Percentiles rank a stretch among this genome's conserved stretches.
phyloP scores from a whole-genome alignment of 2,888 invertebrate species.

The Chromoteleia sp. region DNA sequence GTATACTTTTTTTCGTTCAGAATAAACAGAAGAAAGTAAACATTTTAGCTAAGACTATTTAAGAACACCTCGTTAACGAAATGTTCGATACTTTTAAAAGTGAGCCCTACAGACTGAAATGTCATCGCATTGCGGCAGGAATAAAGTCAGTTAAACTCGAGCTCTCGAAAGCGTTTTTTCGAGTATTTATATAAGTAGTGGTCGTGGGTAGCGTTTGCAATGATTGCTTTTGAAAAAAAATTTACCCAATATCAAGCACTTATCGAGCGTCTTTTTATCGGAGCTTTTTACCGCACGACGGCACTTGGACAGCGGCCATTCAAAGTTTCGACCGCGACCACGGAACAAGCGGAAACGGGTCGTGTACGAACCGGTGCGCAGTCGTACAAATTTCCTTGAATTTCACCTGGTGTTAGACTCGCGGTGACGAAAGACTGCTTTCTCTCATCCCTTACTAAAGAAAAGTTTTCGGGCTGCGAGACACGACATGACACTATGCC shows the following conservation, averaged over 20 bases:
- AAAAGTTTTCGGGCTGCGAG: constrained; percentile 38
- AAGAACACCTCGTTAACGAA: background rate
- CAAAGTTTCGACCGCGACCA: constrained; percentile 66
- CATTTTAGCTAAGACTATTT: background rate
- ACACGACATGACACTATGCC: constrained; percentile 49
- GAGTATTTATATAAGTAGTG: constrained; percentile 25
- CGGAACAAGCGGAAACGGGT: constrained; percentile 49
- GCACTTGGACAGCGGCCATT: constrained; percentile 72
- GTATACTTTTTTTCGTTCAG: too few species aligned
- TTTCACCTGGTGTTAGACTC: constrained; percentile 39
- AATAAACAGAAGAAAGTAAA: too few species aligned
- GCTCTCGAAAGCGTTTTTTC: constrained; percentile 27
- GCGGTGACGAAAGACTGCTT: constrained; percentile 44
- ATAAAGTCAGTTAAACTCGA: constrained; percentile 5
- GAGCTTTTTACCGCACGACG: constrained; percentile 37
- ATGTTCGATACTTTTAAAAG: background rate
- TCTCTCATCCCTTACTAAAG: constrained; percentile 14
- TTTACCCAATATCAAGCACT: constrained; percentile 37
- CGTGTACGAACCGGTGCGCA: constrained; percentile 19
- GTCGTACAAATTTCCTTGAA: constrained; percentile 32
- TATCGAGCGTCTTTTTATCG: constrained; percentile 49
- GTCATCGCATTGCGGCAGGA: background rate
- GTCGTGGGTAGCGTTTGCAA: constrained; percentile 14
- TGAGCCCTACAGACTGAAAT: background rate
- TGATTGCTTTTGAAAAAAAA: constrained; percentile 26